Evolutionary conservation across 2,888 invertebrate genomes (phyloP), one percentile per base, ranked within the genome.

Genomic region (Sinotaia quadrata): DNA sequence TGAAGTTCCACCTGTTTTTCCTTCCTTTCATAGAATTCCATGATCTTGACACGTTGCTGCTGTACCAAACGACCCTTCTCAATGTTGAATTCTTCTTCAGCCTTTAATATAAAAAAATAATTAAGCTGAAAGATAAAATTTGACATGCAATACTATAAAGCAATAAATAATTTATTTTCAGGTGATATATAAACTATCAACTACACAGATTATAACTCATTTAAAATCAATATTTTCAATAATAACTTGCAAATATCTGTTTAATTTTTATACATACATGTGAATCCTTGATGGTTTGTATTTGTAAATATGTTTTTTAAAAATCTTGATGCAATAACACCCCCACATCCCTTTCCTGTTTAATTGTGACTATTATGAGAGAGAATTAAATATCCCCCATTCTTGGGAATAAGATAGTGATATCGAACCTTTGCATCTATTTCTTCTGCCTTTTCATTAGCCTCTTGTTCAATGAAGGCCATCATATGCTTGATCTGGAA

Each of bases 391-490:
- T n/a, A n/a, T n/a, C n/a, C n/a, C n/a, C n/a, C n/a, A n/a, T n/a
- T n/a, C n/a, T n/a, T n/a, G n/a, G n/a, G n/a, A n/a, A n/a, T n/a
- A n/a, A n/a, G n/a, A n/a, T 34, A 44, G 10, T 24, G 4, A 44
- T 24, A n/a, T 56, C 70, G 54, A 70, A 89, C 89, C 86, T 90
- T 98, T 59, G 98, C 98, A 92, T 99, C 98, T 89, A 99, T 98
- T 92, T 99, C 99, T 90, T 99, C 99, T 62, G 97, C 98, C 90
- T 99, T 99, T 91, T 99, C 99, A 91, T 97, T 98, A 90, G 99
- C 99, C 91, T 99, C 98, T 92, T 99, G 98, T 91, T 99, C 98
- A 90, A 99, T 99, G 92, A 99, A 99, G 90, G 98, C 98, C 96
- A 99, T 98, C 99, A 99, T 99, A 90, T 99, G 98, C 91, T 98